Percentiles rank a stretch among this genome's conserved stretches.
Evolutionary conservation across 2,797 vertebrate species (phyloP).

Genomic region (Lates japonicus): DNA sequence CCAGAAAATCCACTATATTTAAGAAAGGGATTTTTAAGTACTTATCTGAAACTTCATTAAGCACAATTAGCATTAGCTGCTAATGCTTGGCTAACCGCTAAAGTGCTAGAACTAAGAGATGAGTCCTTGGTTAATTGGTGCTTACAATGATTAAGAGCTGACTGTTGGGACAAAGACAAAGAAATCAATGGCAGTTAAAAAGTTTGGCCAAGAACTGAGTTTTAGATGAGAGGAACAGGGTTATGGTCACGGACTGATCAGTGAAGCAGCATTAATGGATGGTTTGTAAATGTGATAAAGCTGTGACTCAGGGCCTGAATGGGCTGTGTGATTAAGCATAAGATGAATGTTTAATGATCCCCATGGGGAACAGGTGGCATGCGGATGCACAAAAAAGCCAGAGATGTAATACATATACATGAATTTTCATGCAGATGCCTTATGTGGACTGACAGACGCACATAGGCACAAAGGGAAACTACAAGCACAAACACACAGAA

Average conservation of each 20-base stretch:
- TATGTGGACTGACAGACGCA: constrained; percentile 40
- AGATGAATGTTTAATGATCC: constrained; percentile 68
- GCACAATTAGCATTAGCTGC: constrained; percentile 12
- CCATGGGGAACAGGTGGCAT: constrained; percentile 48
- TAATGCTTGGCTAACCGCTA: constrained; percentile 17
- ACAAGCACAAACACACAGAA: constrained; percentile 3
- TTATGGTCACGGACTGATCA: constrained; percentile 61
- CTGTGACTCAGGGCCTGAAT: constrained; percentile 58
- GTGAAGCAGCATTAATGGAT: constrained; percentile 68
- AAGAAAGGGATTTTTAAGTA: not conserved
- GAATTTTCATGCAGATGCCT: constrained; percentile 46
- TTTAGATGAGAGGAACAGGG: constrained; percentile 56
- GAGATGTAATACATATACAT: constrained; percentile 47
- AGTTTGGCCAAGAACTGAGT: constrained; percentile 50
- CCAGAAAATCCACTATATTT: not conserved
- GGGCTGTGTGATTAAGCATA: constrained; percentile 62
- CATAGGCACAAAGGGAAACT: constrained; percentile 12
- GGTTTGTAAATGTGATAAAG: constrained; percentile 72
- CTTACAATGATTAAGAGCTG: constrained; percentile 56
- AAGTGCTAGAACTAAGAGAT: constrained; percentile 27
- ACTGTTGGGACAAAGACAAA: constrained; percentile 40
- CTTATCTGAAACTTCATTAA: not conserved
- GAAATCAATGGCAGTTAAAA: constrained; percentile 70
- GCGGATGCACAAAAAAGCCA: constrained; percentile 22
- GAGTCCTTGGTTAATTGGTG: constrained; percentile 62